Conservation (phyloP, 2,797 vertebrate species). For the Hypotaenidia philippensis region DNA sequence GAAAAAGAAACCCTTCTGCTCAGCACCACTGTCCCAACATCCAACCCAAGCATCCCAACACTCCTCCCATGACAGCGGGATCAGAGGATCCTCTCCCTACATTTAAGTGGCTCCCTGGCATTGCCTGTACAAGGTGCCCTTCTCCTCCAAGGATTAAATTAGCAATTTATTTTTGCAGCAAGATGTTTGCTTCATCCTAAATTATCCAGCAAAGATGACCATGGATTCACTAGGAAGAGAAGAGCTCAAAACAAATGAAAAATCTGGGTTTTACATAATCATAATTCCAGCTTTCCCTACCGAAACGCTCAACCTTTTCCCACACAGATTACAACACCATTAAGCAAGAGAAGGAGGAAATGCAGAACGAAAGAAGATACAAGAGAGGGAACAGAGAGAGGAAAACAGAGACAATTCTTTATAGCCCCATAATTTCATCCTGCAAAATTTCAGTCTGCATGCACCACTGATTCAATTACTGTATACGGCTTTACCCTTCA, state of each 20-base stretch:
- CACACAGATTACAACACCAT: not conserved
- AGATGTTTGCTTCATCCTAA: not conserved
- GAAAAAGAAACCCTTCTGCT: not conserved
- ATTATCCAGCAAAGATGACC: not conserved
- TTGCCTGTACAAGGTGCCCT: accelerated
- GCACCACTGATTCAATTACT: constrained; percentile 62
- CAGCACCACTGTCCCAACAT: accelerated
- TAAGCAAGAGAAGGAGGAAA: not conserved
- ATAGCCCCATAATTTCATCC: constrained; percentile 5
- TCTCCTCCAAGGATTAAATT: not conserved
- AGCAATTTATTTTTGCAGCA: not conserved
- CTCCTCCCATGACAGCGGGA: not conserved
- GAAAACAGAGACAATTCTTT: constrained; percentile 34
- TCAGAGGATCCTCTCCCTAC: not conserved
- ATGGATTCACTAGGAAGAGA: not conserved
- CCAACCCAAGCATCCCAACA: not conserved
- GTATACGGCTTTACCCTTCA: constrained; percentile 46
- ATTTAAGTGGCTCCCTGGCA: not conserved
- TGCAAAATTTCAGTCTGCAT: constrained; percentile 31
- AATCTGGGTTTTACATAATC: not conserved
- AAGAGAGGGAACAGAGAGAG: not conserved
- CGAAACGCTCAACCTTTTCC: not conserved
- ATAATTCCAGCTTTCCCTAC: not conserved
- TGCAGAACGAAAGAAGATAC: not conserved
- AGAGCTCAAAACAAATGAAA: not conserved